Evolutionary conservation across 1,140 invertebrate genomes (phyloP).

Genomic region (Chionoecetes opilio): DNA sequence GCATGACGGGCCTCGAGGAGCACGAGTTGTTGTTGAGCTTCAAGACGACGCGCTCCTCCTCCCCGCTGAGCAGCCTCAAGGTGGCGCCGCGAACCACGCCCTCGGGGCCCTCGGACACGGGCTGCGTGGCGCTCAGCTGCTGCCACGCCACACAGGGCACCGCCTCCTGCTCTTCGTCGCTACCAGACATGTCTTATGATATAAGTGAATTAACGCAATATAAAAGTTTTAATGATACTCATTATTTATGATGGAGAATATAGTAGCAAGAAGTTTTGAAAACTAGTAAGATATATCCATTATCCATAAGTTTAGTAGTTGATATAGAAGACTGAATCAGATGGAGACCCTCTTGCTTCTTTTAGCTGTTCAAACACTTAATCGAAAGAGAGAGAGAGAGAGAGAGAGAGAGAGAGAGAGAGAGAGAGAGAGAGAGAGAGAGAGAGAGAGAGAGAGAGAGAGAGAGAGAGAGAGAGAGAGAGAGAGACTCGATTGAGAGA

Average conservation of each 20-base stretch:
- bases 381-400: no score
- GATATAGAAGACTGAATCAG: no score
- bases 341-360: background rate
- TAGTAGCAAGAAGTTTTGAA: background rate
- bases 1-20: no score
- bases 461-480: background rate
- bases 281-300: no score
- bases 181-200: no score
- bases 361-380: background rate
- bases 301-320: no score
- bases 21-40: background rate
- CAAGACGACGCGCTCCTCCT: background rate
- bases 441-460: background rate
- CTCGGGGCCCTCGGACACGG: background rate
- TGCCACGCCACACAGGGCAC: no score
- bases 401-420: background rate
- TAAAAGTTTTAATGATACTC: no score
- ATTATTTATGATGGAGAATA: no score
- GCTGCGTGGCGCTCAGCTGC: background rate
- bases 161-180: no score
- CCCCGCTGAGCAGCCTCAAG: background rate
- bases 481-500: background rate
- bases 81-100: background rate
- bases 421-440: slow-evolving; percentile 5
- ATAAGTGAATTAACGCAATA: no score